These are phyloP conservation scores for Ammospiza maritima DNA, from an alignment of 2,797 vertebrate species.

Conservation along the genomic window DNA sequence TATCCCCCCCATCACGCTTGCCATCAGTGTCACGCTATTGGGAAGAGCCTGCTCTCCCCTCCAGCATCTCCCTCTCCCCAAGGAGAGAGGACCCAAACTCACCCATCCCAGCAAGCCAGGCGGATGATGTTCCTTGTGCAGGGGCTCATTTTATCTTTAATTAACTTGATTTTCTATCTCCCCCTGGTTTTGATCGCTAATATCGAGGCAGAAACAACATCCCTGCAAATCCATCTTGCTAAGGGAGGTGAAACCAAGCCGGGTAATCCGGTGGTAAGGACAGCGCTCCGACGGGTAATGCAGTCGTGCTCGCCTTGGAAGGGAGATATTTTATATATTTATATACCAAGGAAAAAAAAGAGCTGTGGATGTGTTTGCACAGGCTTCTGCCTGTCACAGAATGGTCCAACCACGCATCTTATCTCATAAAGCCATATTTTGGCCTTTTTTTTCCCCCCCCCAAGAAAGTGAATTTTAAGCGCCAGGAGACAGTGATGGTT, in stretches of 20 bases:
- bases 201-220: background rate
- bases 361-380: background rate
- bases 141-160: background rate
- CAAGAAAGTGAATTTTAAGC: constrained; percentile 70
- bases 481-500: constrained; percentile 56
- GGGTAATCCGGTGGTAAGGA: constrained; percentile 40
- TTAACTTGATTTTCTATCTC: background rate
- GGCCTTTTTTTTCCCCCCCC: background rate
- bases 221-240: constrained; percentile 39
- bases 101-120: background rate
- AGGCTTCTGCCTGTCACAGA: constrained; percentile 41
- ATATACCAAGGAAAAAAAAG: background rate
- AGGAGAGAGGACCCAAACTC: background rate
- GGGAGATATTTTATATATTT: constrained; percentile 62
- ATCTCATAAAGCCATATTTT: constrained; percentile 65
- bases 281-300: background rate
- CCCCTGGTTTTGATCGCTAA: background rate
- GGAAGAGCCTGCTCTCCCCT: background rate
- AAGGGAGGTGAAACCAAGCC: constrained; percentile 45
- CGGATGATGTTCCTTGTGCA: background rate
- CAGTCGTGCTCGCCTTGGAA: background rate
- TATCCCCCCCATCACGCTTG: background rate
- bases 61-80: background rate
- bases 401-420: constrained; percentile 41
- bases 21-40: fast-evolving